Evolutionary conservation across 2,797 vertebrate genomes (phyloP), one percentile per base, ranked within the genome.

Genomic region (Melanogrammus aeglefinus): DNA sequence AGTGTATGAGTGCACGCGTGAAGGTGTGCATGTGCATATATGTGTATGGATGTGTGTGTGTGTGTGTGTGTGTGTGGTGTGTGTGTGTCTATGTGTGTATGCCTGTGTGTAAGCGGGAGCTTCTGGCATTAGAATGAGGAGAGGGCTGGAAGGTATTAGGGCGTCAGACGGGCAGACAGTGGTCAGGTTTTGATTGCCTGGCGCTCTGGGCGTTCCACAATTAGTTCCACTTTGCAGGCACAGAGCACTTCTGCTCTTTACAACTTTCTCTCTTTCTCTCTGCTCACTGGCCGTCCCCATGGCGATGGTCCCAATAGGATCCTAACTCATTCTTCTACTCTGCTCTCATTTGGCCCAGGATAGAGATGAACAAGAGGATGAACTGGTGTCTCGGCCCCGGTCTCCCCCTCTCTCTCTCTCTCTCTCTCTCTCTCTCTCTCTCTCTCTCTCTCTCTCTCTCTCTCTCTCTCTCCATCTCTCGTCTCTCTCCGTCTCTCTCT

Each of bases 151-250:
- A 77, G 29, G 51, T n/a, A 6, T 51, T 21, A 41, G 41, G 21
- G 39, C 41, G 39, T 72, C 16, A 36, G 74, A 41, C 51, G 47
- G 39, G 14, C 3, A 51, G 47, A 21, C 47, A 51, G 47, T 51
- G 47, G 47, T 51, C 47, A 51, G 47, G 16, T 21, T 51, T 21
- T 51, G 47, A 51, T 51, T 51, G 78, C 74, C 36, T 3, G 63
- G 31, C 31, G n/a, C 39, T 84, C 80, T 82, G 44, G 80, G 81
- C 72, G 73, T 7, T 6, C 21, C 76, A 72, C 73, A 78, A 75
- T 85, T 82, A 78, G 10, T 75, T 82, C 78, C 75, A 39, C 80
- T 47, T 87, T 82, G 83, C 72, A 73, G 76, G 77, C 27, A 31
- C 47, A 76, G 16, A 73, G 41, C 80, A 78, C 70, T 29, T 78